Base-by-base conservation (phyloP, 2,888 invertebrate species). In the Coelogynopora nodosa region DNA sequence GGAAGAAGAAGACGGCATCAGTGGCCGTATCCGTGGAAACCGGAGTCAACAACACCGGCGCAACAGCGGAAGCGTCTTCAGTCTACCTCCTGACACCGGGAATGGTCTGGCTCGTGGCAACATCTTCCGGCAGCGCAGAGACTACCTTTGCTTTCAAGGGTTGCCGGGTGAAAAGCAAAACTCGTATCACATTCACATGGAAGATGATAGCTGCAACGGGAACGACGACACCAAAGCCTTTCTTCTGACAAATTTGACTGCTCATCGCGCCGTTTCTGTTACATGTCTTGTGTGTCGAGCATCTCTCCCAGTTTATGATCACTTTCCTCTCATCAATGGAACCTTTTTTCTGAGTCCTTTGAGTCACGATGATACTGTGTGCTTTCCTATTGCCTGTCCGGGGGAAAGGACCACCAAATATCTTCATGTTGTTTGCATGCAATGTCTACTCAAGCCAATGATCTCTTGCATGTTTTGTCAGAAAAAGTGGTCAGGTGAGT, bases 121-220 rank as follows among this genome's bases (percentile, higher is more conserved):
- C 87, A 96, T 98, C 90, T 98, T 98, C 93, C 95, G 95, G 80
- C 94, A 96, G 90, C 95, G 98, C 89, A 93, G 95, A 92, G 97
- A 97, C 93, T 96, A 97, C 94, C 74, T 74, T 23, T 74, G 74
- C 74, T 74, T 74, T 74, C 74, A 74, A 23, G 88, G 89, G 90
- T 94, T 98, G 91, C 98, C 98, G 89, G 95, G 95, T 93, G 95
- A 96, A 92, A 97, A 97, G 93, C 95, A 97, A 92, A 98, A 98
- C 94, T 97, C 97, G 91, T 98, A 97, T 94, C 97, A 98, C 94
- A 97, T 98, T 92, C 98, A 98, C 96, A 97, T 98, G 94, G 98
- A 98, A 93, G 98, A 98, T 91, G 98, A 98, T 92, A 97, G 97
- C 88, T 96, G 97, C 93, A 97, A 97, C 92, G 98, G 98, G 90